Percentiles rank a stretch among this genome's conserved stretches.
These are phyloP conservation scores for Lycophotia porphyrea DNA, from an alignment of 2,888 invertebrate genomes.

Conservation along the genomic window DNA sequence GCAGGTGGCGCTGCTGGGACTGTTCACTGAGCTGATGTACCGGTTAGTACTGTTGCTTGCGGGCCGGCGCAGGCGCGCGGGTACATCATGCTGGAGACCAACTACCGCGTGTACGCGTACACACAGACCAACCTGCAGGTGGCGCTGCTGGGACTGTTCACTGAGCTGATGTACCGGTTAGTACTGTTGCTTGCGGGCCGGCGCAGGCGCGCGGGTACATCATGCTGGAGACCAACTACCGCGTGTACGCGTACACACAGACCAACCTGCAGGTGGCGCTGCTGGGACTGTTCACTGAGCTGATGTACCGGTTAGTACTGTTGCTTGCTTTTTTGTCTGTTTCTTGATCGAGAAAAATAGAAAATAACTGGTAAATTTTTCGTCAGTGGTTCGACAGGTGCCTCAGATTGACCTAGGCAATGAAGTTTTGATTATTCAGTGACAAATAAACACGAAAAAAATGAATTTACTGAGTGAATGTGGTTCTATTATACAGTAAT, in stretches of 20 bases:
- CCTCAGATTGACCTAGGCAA: background rate
- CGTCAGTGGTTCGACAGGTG: background rate
- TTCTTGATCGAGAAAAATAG: background rate
- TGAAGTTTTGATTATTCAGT: background rate
- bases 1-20: conserved; percentile 97
- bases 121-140: conserved; percentile 98
- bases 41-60: conserved; percentile 51
- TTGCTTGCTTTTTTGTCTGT: conserved; percentile 45
- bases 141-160: conserved; percentile 97
- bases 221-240: conserved; percentile 98
- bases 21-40: conserved; percentile 98
- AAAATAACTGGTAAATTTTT: background rate
- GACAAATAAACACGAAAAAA: background rate
- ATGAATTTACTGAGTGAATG: background rate
- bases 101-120: conserved; percentile 98
- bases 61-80: conserved; percentile 80
- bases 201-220: conserved; percentile 92
- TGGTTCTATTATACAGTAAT: background rate
- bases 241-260: conserved; percentile 99
- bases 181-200: conserved; percentile 59
- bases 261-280: conserved; percentile 97
- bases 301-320: conserved; percentile 91
- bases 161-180: conserved; percentile 94
- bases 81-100: conserved; percentile 98
- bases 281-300: conserved; percentile 97